A percentile compares a stretch with the other conserved stretches of the same genome.
Conservation (phyloP, 2,888 invertebrate genomes). For the Orchesellides sinensis region DNA sequence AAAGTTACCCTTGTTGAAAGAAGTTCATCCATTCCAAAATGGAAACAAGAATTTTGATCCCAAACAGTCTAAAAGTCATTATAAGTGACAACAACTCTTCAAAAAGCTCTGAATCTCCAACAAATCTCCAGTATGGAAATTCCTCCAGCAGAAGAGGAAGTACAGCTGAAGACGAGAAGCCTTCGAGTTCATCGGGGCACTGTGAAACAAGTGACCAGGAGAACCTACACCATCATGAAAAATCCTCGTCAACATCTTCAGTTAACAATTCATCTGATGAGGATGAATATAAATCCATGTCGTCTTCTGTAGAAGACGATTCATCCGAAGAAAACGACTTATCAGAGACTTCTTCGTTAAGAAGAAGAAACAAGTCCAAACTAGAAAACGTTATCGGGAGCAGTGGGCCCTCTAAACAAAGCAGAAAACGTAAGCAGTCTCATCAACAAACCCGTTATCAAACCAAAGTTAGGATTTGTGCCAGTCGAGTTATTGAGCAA, state of each 20-base stretch:
- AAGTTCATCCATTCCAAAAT: conserved; percentile 27
- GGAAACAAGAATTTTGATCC: conserved; percentile 69
- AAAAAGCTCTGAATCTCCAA: background rate
- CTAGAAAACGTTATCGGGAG: conserved; percentile 26
- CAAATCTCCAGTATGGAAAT: conserved; percentile 1
- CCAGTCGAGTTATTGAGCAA: conserved; percentile 51
- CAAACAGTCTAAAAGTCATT: conserved; percentile 44
- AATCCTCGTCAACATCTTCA: background rate
- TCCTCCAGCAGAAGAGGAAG: background rate
- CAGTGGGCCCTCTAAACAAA: conserved; percentile 8
- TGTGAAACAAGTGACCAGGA: conserved; percentile 26
- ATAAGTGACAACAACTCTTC: background rate
- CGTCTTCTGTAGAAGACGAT: conserved; percentile 2
- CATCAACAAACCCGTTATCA: background rate
- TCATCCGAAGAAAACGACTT: background rate
- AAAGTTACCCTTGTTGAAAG: conserved; percentile 16
- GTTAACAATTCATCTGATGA: conserved; percentile 12
- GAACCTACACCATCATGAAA: background rate
- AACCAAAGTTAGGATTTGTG: conserved; percentile 47
- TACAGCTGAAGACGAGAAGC: conserved; percentile 49
- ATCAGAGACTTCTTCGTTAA: background rate
- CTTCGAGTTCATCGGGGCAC: conserved; percentile 67
- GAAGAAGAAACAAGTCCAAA: background rate
- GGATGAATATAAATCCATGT: background rate
- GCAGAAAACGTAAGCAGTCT: background rate